Evolutionary conservation across 2,797 vertebrate species (phyloP).

Genomic region (Gadopsis bispinosus): DNA sequence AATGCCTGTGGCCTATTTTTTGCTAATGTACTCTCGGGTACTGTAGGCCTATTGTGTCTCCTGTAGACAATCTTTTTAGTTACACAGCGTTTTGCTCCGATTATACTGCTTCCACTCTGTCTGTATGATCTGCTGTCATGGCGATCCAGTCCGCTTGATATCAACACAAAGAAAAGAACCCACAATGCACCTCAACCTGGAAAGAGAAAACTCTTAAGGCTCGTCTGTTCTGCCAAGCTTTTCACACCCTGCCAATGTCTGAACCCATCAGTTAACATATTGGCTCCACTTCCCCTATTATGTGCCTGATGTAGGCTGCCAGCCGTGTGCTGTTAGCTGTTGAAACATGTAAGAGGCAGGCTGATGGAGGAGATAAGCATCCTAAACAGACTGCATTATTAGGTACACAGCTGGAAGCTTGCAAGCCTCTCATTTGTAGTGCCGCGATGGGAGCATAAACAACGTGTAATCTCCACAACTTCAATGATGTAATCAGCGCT

Average conservation of each 20-base stretch:
- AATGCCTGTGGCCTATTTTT: constrained; percentile 78
- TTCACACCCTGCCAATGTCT: constrained; percentile 60
- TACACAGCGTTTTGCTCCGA: constrained; percentile 68
- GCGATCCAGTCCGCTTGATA: constrained; percentile 60
- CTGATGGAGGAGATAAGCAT: constrained; percentile 74
- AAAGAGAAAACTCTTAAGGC: constrained; percentile 60
- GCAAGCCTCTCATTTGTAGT: constrained; percentile 75
- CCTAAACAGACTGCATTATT: constrained; percentile 78
- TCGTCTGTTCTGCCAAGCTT: constrained; percentile 55
- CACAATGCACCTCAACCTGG: constrained; percentile 67
- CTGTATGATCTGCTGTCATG: constrained; percentile 68
- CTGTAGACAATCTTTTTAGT: constrained; percentile 76
- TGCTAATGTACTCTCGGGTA: constrained; percentile 74
- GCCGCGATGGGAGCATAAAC: constrained; percentile 69
- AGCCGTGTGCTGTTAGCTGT: constrained; percentile 67
- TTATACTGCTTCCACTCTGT: constrained; percentile 63
- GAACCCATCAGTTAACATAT: constrained; percentile 68
- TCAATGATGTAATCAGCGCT: constrained; percentile 81
- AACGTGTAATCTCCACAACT: constrained; percentile 72
- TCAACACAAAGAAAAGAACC: constrained; percentile 57
- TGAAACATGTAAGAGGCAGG: constrained; percentile 70
- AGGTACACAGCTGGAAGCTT: constrained; percentile 78
- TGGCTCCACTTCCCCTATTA: constrained; percentile 61
- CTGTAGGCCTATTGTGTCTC: constrained; percentile 72
- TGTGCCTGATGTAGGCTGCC: constrained; percentile 63